Base-by-base conservation (phyloP, 2,797 vertebrate genomes). In the Ptychobarbus kaznakovi region DNA sequence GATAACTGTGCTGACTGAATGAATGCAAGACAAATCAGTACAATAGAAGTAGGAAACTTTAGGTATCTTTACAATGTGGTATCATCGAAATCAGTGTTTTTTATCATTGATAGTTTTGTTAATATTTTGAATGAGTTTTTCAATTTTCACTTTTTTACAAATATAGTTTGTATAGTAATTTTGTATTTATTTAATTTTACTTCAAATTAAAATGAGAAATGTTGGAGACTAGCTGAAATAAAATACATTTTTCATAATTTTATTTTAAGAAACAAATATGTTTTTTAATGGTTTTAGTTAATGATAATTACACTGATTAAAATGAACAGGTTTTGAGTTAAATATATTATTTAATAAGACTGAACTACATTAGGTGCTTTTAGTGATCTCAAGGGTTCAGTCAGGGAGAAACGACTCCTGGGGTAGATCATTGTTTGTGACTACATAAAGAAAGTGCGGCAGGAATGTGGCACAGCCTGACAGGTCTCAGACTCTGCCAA, bases 1-100 rank as follows among this genome's bases (percentile, higher is more conserved):
- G 25, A 83, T 85, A 25, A 88, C 93, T 94, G 86, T 76, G 68
- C 87, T 78, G 1, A 65, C 61, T 28, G 12, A 65, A 46, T 72
- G 81, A 1, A 89, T 56, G 22, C 38, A 78, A 20, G 5, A 32
- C 49, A 76, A 28, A 61, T 49, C 22, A 38, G 13, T 69, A 76
- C 18, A 53, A 46, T 15, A 35, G 8, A 63, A 65, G 25, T 65
- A 28, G 13, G 2, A 15, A 32, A 44, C 42, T n/a, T 61, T 40
- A 11, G 35, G 9, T 22, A 12, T n/a, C 20, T 69, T 22, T 22
- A 69, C 40, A 40, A 38, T 40, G 9, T 68, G 49, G 15, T 49
- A 49, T 32, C 32, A 35, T 11, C 25, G 15, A 65, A 66, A 66
- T 66, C 32, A 20, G 16, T 53, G 18, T 3, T 20, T 53, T 53